Evolutionary conservation across 1,140 invertebrate species (phyloP), one percentile per base, ranked within the genome.

Genomic region (Trigoniulus corallinus): DNA sequence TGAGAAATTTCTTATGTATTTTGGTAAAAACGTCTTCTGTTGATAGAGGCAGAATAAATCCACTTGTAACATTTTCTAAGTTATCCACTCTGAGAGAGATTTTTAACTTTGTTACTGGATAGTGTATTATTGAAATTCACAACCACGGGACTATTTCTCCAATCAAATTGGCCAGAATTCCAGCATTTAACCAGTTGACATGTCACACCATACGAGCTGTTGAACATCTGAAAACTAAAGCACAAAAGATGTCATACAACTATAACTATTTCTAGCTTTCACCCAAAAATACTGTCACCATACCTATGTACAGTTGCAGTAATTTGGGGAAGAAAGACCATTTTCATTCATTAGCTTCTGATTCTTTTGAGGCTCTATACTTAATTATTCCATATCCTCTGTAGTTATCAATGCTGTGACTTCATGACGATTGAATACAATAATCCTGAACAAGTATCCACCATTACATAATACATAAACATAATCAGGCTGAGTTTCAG

Each of bases 141-240:
- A 50, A 89, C 68, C 15, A 92, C 61, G 7, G 82, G 74, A 54
- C 79, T 73, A 1, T 71, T 67, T 27, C 68, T 69, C 84, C 85
- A 96, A 54, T 89, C 76, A 51, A 75, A 78, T 47, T 96, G 89
- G 1, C 80, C 65, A 1, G 78, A 74, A 2, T 94, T 56, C 91
- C 91, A 97, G 2, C 88, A 77, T 69, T 92, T 92, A 1, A 81
- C 78, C 10, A 96, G 66, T 43, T 84, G 76, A 40, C 78, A 79
- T 1, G 82, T 72, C 1, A 78, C 68, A 34, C 88, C 82, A 58
- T 76, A 93, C 0, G 79, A 77, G 12, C 77, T 73, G 64, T 82
- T 70, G 51, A 79, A 73, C 53, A 76, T 76, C 57, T 91, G 77
- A 18, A 96, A 63, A 1, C 85, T 85, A 63, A 2, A 68, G 62